Base-by-base conservation (phyloP, 2,113 vertebrate species). In the Dolichotis patagonum region DNA sequence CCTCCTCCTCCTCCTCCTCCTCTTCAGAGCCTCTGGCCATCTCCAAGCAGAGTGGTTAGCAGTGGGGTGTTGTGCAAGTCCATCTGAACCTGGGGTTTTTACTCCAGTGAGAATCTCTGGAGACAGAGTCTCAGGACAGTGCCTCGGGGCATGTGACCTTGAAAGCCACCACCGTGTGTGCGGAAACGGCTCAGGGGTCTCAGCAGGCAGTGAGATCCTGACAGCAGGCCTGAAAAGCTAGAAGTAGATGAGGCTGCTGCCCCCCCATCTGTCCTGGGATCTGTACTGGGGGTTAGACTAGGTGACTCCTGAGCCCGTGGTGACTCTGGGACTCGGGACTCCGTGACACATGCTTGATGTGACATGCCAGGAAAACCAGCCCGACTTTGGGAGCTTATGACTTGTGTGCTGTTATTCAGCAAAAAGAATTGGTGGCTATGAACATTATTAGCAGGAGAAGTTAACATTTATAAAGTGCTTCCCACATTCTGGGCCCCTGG, bases 381-480 rank as follows among this genome's bases (percentile, higher is more conserved):
- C 75, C 2, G 22, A 12, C 32, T 46, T 43, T 41, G 1, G 0
- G 0, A 20, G 5, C 28, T 24, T n/a, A 6, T 5, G 14, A 49
- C 20, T n/a, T 0, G 46, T 10, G 3, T 2, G 6, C 26, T 63
- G 22, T 82, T 35, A 77, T 26, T 38, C 54, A 17, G 26, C 28
- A 46, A 83, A 93, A 89, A 46, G 62, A 52, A 60, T 22, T 32
- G 17, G 0, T 2, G 13, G 26, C 62, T 41, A 93, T 60, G 63
- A 63, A 28, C 60, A 56, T 95, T 49, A 35, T 80, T 78, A 41
- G 60, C 75, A 67, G 32, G 14, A 30, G 77, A 75, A 83, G 69
- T 71, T 58, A 85, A 65, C 85, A 77, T 95, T 94, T 95, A 65
- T 43, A 67, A 86, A 85, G 75, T n/a, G 71, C 52, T 73, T 26